Base-by-base conservation (phyloP, 2,113 vertebrate genomes). In the Rhinolophus ferrumequinum region DNA sequence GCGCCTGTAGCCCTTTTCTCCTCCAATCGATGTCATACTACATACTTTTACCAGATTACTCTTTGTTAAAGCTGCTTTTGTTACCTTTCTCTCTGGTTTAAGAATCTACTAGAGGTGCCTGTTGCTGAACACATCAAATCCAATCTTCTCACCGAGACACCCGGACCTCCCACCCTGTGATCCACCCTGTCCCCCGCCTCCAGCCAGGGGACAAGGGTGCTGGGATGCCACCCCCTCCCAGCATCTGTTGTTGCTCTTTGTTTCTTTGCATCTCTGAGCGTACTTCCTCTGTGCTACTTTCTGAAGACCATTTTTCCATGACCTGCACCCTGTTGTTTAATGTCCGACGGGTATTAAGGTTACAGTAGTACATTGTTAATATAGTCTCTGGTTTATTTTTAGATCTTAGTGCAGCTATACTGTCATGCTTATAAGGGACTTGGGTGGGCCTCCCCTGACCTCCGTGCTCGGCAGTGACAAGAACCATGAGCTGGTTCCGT, bases 121-220 rank as follows among this genome's bases (percentile, higher is more conserved):
- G 0, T 60, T 52, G 64, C 5, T 12, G 50, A 41, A 15, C 26
- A 50, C 13, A 41, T 38, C 76, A 47, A 50, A 28, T 56, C 44
- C 30, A 70, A 28, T 22, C 22, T 66, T 38, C 33, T 47, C 7
- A 5, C 19, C 9, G 12, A 6, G 26, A 11, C 26, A 3, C 3
- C 9, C 4, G 16, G 22, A 12, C 19, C n/a, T n/a, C 38, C 73
- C n/a, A 16, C 16, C 6, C n/a, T 30, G 14, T 73, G 21, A 18
- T 11, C 19, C 22, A 38, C 5, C 0, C 1, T 5, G 5, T 16
- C 12, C 8, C 2, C 10, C 6, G 18, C 50, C 52, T 21, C 28
- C 44, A 15, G 58, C 1, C n/a, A 2, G 41, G 41, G 76, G 24
- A 13, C 2, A 0, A 3, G 26, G 30, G 19, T 92, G 62, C 6